phyloP scores from a whole-genome alignment of 2,888 invertebrate species.

The Apantesis nais region DNA sequence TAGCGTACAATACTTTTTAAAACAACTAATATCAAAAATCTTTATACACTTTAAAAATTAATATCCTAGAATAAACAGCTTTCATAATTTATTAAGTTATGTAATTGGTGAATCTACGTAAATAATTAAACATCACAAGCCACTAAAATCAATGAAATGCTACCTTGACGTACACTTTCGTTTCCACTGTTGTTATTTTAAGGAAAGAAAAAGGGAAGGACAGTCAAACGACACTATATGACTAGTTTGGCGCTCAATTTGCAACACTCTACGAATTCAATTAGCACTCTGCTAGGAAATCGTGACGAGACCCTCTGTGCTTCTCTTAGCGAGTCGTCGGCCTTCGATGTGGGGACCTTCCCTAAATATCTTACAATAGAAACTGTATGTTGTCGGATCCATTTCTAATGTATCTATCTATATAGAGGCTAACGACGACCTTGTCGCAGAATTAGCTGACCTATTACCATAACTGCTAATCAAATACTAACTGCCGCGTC shows the following conservation, averaged over 20 bases:
- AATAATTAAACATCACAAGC: constrained; percentile 31
- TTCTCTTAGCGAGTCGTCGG: constrained; percentile 48
- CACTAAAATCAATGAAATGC: constrained; percentile 32
- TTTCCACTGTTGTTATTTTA: constrained; percentile 3
- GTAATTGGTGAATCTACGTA: constrained; percentile 15
- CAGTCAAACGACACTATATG: constrained; percentile 47
- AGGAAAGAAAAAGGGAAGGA: constrained; percentile 23
- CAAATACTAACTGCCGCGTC: constrained; percentile 30
- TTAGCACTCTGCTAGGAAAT: constrained; percentile 67
- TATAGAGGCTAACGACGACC: constrained; percentile 24
- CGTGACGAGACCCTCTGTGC: constrained; percentile 61
- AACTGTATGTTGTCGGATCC: constrained; percentile 26
- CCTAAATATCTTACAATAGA: constrained; percentile 26
- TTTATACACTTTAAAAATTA: neutral
- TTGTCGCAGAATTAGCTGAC: constrained; percentile 32
- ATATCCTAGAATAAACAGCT: constrained; percentile 20
- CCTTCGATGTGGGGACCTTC: constrained; percentile 44
- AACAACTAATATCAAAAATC: neutral
- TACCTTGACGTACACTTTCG: constrained; percentile 24
- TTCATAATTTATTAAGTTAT: constrained; percentile 20
- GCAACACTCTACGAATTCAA: constrained; percentile 68
- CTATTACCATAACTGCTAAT: constrained; percentile 25
- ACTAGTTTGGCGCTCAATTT: constrained; percentile 63
- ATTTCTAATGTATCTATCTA: constrained; percentile 29
- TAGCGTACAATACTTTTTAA: neutral